Evolutionary conservation across 2,113 vertebrate genomes (phyloP).

Genomic region (Upupa epops): DNA sequence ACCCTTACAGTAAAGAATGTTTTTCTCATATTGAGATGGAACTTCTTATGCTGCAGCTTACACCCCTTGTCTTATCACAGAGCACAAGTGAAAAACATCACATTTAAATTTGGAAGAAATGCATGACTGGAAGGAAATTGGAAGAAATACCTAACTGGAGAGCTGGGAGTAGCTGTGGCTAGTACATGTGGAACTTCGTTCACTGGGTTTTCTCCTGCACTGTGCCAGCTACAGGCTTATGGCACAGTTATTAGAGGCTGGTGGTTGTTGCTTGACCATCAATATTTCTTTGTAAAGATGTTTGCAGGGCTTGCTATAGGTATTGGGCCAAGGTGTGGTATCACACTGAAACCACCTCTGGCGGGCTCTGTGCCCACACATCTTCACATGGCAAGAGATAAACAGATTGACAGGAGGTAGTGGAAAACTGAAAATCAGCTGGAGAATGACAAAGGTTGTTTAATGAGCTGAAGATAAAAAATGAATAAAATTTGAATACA

Average conservation of each 20-base stretch:
- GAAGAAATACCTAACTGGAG: not conserved
- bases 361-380: not conserved
- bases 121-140: too few relatives aligned
- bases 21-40: too few relatives aligned
- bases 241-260: not conserved
- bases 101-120: too few relatives aligned
- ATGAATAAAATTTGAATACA: conserved; percentile 24
- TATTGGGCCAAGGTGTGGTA: not conserved
- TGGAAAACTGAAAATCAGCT: not conserved
- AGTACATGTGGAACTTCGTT: not conserved
- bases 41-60: too few relatives aligned
- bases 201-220: not conserved
- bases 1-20: too few relatives aligned
- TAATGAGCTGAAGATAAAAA: conserved; percentile 44
- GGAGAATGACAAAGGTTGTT: not conserved
- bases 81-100: too few relatives aligned
- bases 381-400: not conserved
- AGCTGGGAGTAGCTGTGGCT: not conserved
- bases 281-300: not conserved
- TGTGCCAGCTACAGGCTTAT: not conserved
- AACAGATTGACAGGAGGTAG: not conserved
- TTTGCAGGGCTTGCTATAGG: not conserved
- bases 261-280: not conserved
- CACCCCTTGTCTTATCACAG: too few relatives aligned
- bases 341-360: not conserved